Percentiles rank a stretch among this genome's conserved stretches.
These are phyloP conservation scores for Lasioglossum villosulum DNA, from an alignment of 2,888 invertebrate genomes.

Conservation along the genomic window DNA sequence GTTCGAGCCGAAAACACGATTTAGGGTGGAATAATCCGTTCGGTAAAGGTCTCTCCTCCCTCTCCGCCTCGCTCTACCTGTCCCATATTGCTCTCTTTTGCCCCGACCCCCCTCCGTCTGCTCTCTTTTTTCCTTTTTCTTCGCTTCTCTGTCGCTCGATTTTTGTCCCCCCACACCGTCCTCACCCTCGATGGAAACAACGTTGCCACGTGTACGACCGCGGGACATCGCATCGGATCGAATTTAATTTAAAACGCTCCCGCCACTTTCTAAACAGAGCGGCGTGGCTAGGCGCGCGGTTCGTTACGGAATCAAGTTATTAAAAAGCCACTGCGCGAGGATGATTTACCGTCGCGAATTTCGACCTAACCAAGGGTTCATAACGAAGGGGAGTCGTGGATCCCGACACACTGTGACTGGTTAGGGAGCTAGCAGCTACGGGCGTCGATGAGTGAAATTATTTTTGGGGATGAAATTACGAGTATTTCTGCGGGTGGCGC, in stretches of 20 bases:
- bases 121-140: constrained; percentile 10
- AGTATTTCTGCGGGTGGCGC: background rate
- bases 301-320: constrained; percentile 57
- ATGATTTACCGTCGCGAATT: constrained; percentile 56
- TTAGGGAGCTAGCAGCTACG: background rate
- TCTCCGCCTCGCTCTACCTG: constrained; percentile 5
- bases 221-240: constrained; percentile 51
- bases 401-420: background rate
- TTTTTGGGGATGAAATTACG: constrained; percentile 18
- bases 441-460: constrained; percentile 18
- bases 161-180: constrained; percentile 20
- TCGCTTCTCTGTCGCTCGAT: constrained; percentile 26
- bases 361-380: background rate
- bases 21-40: constrained; percentile 76
- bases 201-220: constrained; percentile 63
- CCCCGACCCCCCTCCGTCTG: background rate
- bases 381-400: constrained; percentile 25
- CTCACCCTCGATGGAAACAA: constrained; percentile 20
- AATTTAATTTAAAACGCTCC: constrained; percentile 69
- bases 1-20: constrained; percentile 72
- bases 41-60: constrained; percentile 61
- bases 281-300: constrained; percentile 38
- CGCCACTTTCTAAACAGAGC: constrained; percentile 68
- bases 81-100: constrained; percentile 9
- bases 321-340: constrained; percentile 48